These are phyloP conservation scores for Zaprionus vittiger DNA, from an alignment of 1,140 invertebrate species.

Conservation along the genomic window DNA sequence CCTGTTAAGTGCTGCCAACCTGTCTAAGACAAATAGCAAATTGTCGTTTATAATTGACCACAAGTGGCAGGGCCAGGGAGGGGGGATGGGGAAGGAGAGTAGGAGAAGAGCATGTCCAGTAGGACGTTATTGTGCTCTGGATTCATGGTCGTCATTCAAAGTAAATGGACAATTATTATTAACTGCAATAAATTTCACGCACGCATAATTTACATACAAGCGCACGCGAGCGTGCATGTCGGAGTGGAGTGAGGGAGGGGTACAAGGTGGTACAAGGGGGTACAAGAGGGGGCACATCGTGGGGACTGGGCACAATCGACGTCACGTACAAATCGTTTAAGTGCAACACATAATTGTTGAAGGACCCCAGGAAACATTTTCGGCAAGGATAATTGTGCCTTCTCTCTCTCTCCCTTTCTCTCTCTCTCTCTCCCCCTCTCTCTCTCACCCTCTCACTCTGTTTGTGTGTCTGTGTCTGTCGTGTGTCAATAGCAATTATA, in stretches of 20 bases:
- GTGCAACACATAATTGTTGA: constrained; percentile 78
- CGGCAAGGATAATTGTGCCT: constrained; percentile 38
- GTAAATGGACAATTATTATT: constrained; percentile 83
- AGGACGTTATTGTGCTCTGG: constrained; percentile 31
- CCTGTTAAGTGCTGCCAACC: constrained; percentile 26
- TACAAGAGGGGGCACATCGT: neutral
- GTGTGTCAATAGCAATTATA: constrained; percentile 73
- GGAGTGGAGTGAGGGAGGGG: constrained; percentile 21
- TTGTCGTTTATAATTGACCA: constrained; percentile 79
- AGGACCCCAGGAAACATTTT: constrained; percentile 42
- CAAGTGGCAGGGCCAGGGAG: constrained; percentile 44
- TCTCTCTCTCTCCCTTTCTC: neutral
- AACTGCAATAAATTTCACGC: constrained; percentile 83
- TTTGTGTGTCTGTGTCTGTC: constrained; percentile 13
- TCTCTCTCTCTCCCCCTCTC: neutral
- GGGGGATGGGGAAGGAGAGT: neutral
- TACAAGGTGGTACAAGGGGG: neutral
- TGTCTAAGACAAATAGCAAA: constrained; percentile 75
- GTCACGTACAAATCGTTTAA: constrained; percentile 81
- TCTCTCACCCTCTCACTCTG: neutral
- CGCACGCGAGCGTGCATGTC: constrained; percentile 57
- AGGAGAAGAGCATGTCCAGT: neutral
- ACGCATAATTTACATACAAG: constrained; percentile 79
- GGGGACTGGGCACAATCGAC: constrained; percentile 18
- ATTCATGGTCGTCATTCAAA: constrained; percentile 61